Conservation (phyloP, 2,888 invertebrate genomes). For the Andrena chrysosceles region DNA sequence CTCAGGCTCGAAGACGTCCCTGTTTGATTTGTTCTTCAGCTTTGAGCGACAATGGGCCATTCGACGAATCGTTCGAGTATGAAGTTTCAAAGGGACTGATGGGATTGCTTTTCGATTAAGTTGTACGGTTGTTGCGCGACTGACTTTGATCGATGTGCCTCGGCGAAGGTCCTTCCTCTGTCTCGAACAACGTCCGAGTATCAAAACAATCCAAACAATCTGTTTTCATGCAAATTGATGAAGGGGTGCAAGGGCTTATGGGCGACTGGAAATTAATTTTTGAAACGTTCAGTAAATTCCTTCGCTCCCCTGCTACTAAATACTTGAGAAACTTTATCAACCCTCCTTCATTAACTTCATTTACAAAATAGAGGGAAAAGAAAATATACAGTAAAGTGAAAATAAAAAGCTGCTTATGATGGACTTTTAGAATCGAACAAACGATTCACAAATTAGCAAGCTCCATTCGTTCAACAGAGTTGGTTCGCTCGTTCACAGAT, state of each 20-base stretch:
- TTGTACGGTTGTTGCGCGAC: constrained; percentile 32
- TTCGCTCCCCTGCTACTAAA: background rate
- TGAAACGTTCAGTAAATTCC: background rate
- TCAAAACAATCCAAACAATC: constrained; percentile 1
- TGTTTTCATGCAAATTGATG: background rate
- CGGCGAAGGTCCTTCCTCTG: background rate
- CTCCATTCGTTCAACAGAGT: background rate
- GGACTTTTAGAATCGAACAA: background rate
- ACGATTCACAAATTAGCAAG: background rate
- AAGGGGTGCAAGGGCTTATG: background rate
- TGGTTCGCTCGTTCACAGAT: constrained; percentile 84
- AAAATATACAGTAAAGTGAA: background rate
- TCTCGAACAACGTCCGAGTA: constrained; percentile 4
- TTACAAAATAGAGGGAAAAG: no score
- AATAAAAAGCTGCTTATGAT: background rate
- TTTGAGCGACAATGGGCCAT: background rate
- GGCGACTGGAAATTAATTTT: background rate
- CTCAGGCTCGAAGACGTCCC: background rate
- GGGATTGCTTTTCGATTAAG: constrained; percentile 39
- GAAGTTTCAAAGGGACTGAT: constrained; percentile 30
- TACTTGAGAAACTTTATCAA: background rate
- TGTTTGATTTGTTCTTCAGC: background rate
- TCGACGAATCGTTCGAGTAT: background rate
- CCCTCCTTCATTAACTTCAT: no score
- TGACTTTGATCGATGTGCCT: constrained; percentile 52